Percentiles rank a stretch among this genome's conserved stretches.
These are phyloP conservation scores for Coenonympha glycerion DNA, from an alignment of 2,888 invertebrate species.

Conservation along the genomic window DNA sequence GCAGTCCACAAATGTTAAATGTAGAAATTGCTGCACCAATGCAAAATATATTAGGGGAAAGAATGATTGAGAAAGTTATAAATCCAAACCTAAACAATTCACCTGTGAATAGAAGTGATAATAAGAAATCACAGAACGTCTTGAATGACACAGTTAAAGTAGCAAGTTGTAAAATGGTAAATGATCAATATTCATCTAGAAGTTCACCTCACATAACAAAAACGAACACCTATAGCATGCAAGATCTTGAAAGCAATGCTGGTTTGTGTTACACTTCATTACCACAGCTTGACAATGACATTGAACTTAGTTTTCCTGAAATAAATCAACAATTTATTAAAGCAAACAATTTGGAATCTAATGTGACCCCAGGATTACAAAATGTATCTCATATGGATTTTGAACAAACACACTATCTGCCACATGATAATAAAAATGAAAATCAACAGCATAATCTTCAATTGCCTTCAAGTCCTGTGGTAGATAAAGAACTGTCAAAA, in stretches of 20 bases:
- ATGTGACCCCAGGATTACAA: conserved; percentile 30
- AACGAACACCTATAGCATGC: conserved; percentile 52
- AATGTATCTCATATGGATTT: conserved; percentile 42
- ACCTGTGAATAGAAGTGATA: conserved; percentile 38
- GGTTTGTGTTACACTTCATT: conserved; percentile 65
- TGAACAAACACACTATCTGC: conserved; percentile 26
- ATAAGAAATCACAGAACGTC: conserved; percentile 33
- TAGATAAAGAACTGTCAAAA: conserved; percentile 52
- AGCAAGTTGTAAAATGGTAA: conserved; percentile 60
- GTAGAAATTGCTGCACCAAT: conserved; percentile 61
- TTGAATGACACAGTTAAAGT: conserved; percentile 30
- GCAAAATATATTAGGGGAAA: conserved; percentile 55
- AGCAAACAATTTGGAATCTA: conserved; percentile 57
- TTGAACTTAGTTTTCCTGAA: conserved; percentile 68
- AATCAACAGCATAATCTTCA: conserved; percentile 23
- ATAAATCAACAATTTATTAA: conserved; percentile 71
- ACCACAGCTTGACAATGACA: conserved; percentile 66
- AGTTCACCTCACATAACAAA: conserved; percentile 43
- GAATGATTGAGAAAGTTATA: conserved; percentile 64
- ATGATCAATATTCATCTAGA: conserved; percentile 46
- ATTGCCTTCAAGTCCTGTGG: conserved; percentile 31
- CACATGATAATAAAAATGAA: conserved; percentile 22
- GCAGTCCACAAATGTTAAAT: conserved; percentile 71
- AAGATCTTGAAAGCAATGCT: conserved; percentile 64
- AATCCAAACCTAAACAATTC: conserved; percentile 52